Conservation (phyloP, 2,888 invertebrate genomes). For the Tipula helvola region DNA sequence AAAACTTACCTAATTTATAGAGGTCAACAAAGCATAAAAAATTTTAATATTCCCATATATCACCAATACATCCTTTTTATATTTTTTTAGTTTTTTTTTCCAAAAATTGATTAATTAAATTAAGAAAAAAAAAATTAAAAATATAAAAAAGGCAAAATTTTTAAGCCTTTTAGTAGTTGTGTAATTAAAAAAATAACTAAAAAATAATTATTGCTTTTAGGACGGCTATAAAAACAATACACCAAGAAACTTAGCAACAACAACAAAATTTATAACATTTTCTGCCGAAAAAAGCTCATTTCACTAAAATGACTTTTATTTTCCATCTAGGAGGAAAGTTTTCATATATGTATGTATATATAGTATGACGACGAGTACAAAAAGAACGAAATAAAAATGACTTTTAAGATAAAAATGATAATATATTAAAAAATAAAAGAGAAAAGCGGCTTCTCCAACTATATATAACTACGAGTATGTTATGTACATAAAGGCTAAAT, state of each 20-base stretch:
- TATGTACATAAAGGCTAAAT: background rate
- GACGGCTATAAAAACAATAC: background rate
- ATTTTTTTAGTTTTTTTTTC: background rate
- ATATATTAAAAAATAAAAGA: conserved; percentile 4
- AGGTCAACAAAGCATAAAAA: background rate
- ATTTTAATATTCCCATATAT: background rate
- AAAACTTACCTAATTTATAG: background rate
- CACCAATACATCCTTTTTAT: background rate
- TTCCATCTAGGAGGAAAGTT: background rate
- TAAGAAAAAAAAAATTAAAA: background rate
- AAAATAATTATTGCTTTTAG: background rate
- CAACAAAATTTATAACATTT: background rate
- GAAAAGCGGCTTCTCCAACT: background rate
- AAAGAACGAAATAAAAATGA: background rate
- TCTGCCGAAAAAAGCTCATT: background rate
- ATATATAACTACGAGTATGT: background rate
- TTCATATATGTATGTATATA: too few species aligned
- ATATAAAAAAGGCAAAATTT: background rate
- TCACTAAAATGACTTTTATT: background rate
- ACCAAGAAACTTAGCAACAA: conserved; percentile 4
- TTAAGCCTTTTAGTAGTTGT: background rate
- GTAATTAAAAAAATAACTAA: background rate
- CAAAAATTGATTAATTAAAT: background rate
- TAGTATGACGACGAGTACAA: background rate
- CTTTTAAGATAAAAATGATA: background rate